Evolutionary conservation across 2,113 vertebrate species (phyloP).

Genomic region (Guaruba guarouba): DNA sequence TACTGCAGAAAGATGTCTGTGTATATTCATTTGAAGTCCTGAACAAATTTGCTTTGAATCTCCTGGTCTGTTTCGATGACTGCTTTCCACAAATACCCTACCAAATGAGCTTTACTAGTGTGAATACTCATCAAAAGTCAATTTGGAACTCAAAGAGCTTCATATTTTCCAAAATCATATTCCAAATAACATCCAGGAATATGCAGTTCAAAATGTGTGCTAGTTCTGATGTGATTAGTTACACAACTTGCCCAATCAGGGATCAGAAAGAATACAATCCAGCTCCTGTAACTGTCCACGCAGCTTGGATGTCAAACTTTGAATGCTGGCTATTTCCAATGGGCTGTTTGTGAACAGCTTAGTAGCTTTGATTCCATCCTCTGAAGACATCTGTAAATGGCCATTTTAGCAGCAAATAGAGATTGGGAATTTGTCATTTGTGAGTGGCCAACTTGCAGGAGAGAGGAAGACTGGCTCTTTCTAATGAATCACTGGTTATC

Average conservation of each 20-base stretch:
- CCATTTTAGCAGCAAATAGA: background rate
- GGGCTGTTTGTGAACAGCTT: background rate
- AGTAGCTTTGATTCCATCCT: background rate
- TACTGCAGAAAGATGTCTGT: conserved; percentile 40
- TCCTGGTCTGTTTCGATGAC: conserved; percentile 55
- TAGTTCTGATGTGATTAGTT: conserved; percentile 51
- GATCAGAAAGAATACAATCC: background rate
- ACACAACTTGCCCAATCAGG: conserved; percentile 1
- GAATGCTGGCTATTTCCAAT: background rate
- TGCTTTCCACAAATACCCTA: conserved; percentile 59
- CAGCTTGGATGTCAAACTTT: background rate
- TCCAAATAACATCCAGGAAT: conserved; percentile 62
- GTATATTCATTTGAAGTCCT: conserved; percentile 64
- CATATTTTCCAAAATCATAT: conserved; percentile 57
- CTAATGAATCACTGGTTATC: background rate
- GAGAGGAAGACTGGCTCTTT: background rate
- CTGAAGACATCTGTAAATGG: background rate
- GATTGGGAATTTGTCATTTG: background rate
- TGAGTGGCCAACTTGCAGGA: background rate
- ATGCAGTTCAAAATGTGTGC: conserved; percentile 38
- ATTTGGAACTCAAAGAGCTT: conserved; percentile 63
- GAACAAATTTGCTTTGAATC: conserved; percentile 67
- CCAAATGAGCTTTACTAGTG: conserved; percentile 60
- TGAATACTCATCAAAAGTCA: conserved; percentile 63
- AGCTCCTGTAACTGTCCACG: background rate